Evolutionary conservation across 2,113 vertebrate species (phyloP).

Genomic region (Cyanoramphus novaezelandiae): DNA sequence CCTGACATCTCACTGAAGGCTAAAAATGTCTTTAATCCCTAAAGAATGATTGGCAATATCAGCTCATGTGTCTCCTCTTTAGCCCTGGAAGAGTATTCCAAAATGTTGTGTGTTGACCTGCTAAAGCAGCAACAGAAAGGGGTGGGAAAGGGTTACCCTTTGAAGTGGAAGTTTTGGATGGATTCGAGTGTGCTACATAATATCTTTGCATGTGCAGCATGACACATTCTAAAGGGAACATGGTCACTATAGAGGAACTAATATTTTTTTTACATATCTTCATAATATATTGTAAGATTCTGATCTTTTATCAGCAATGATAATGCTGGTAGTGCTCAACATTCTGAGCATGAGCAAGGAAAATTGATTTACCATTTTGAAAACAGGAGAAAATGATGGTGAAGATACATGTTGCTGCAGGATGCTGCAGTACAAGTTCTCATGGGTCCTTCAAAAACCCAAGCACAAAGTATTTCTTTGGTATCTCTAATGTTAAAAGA

Average conservation of each 20-base stretch:
- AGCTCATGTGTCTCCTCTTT: background rate
- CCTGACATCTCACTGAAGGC: background rate
- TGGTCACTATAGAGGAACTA: background rate
- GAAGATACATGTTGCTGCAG: background rate
- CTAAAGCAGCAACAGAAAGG: background rate
- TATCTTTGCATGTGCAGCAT: background rate
- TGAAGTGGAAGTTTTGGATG: background rate
- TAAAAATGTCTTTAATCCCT: background rate
- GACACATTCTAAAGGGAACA: background rate
- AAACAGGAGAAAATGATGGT: background rate
- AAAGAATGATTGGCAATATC: background rate
- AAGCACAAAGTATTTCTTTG: background rate
- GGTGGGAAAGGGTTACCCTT: background rate
- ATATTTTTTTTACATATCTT: background rate
- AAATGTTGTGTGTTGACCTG: fast-evolving
- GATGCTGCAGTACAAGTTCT: background rate
- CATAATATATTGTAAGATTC: background rate
- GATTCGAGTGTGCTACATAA: background rate
- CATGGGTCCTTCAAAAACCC: background rate
- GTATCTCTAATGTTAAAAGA: background rate
- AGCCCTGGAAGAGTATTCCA: background rate
- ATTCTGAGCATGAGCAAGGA: background rate
- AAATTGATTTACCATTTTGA: background rate
- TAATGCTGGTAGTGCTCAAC: background rate
- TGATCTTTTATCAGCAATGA: background rate